Conservation (phyloP, 2,888 invertebrate genomes). For the Callimorpha dominula region DNA sequence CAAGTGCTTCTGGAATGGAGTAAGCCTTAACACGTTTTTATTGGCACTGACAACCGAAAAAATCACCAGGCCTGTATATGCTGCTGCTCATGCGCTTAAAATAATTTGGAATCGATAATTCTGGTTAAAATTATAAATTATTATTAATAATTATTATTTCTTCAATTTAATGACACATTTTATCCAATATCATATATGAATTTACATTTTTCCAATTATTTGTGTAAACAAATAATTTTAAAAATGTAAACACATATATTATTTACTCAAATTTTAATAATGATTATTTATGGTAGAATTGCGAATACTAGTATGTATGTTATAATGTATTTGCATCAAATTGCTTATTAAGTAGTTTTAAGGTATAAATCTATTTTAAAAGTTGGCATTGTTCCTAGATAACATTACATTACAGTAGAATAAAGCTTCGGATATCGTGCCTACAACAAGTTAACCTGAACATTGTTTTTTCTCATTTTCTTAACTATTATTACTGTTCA, state of each 20-base stretch:
- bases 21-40: neutral
- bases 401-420: neutral
- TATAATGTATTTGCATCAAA: neutral
- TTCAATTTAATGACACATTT: too few relatives aligned
- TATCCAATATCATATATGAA: too few relatives aligned
- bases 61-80: neutral
- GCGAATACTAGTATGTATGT: neutral
- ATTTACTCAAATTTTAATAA: too few relatives aligned
- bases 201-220: too few relatives aligned
- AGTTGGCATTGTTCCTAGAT: neutral
- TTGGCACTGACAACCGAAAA: neutral
- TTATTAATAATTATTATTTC: too few relatives aligned
- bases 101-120: too few relatives aligned
- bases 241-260: too few relatives aligned
- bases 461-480: slow-evolving; percentile 12
- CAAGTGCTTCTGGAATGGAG: neutral
- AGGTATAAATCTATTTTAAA: neutral
- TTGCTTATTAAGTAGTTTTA: neutral
- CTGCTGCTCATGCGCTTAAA: neutral
- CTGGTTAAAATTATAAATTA: too few relatives aligned
- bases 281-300: too few relatives aligned
- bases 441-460: slow-evolving; percentile 4
- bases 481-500: slow-evolving; percentile 24
- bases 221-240: too few relatives aligned
- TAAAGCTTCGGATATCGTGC: slow-evolving; percentile 12